Evolutionary conservation across 2,797 vertebrate species (phyloP).

Genomic region (Notoglanidium macrostoma): DNA sequence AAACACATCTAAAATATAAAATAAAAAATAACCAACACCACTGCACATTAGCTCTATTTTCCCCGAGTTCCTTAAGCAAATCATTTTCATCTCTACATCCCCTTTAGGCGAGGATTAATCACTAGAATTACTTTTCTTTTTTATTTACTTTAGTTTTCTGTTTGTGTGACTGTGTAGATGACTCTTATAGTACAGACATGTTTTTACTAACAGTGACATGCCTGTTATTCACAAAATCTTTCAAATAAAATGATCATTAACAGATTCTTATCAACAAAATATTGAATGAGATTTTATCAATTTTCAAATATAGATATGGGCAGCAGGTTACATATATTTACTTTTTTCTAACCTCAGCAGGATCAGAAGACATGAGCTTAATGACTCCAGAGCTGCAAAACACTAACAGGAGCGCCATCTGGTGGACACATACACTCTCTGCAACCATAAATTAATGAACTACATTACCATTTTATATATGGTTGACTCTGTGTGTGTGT

Average conservation of each 20-base stretch:
- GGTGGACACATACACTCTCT: conserved; percentile 34
- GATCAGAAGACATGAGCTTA: not conserved
- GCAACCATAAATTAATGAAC: not conserved
- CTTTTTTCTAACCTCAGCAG: not conserved
- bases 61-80: not conserved
- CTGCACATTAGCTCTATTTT: not conserved
- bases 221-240: not conserved
- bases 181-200: not conserved
- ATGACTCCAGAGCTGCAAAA: not conserved
- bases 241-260: not conserved
- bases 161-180: not conserved
- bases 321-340: not conserved
- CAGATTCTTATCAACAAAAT: not conserved
- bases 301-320: not conserved
- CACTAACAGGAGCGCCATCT: conserved; percentile 56
- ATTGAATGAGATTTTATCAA: not conserved
- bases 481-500: too few species aligned
- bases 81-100: not conserved
- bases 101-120: not conserved
- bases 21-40: not conserved
- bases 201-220: not conserved
- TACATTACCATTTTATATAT: not conserved
- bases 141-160: not conserved
- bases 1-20: too few species aligned
- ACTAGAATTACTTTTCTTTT: not conserved